Evolutionary conservation across 2,888 invertebrate species (phyloP), one percentile per base, ranked within the genome.

Genomic region (Diarsia brunnea): DNA sequence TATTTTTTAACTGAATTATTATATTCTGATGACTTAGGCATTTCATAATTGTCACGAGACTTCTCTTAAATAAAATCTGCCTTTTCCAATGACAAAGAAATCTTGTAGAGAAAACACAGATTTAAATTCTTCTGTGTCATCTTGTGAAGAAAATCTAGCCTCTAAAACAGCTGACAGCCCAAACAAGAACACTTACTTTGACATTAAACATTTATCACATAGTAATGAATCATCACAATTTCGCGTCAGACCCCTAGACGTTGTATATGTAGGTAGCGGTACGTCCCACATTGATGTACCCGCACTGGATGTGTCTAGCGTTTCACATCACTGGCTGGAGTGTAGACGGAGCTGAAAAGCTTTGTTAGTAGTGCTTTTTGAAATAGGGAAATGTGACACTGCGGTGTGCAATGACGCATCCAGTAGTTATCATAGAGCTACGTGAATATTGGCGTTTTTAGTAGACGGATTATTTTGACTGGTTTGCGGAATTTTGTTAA

Each of bases 171-270:
- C 45, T 60, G 45, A 53, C 63, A 21, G 43, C 1, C 1, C 49
- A 14, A 49, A 61, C 51, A 47, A 63, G 61, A 83, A 69, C 51
- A 47, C 16, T 74, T 68, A 24, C 31, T 60, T 55, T 27, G 43
- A 70, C 61, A 70, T 49, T 64, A 64, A 71, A 65, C 51, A 51
- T 69, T 82, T 74, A 75, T 75, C 24, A 43, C 43, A 7, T 64
- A 21, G 7, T 69, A 75, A 72, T 83, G 82, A 82, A 69, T 82
- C 84, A 84, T 80, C 80, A 84, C 19, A 79, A 70, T 70, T 80
- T 70, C 67, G 19, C 61, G 43, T 31, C 45, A 38, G 24, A 53
- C 1, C 14, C 24, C 61, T 45, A 69, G 10, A 38, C n/a, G 3
- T 0, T 3, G 84, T n/a, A n/a, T n/a, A n/a, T n/a, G n/a, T 80